Conservation (phyloP, 2,113 vertebrate genomes). For the Gasterosteus nipponicus region DNA sequence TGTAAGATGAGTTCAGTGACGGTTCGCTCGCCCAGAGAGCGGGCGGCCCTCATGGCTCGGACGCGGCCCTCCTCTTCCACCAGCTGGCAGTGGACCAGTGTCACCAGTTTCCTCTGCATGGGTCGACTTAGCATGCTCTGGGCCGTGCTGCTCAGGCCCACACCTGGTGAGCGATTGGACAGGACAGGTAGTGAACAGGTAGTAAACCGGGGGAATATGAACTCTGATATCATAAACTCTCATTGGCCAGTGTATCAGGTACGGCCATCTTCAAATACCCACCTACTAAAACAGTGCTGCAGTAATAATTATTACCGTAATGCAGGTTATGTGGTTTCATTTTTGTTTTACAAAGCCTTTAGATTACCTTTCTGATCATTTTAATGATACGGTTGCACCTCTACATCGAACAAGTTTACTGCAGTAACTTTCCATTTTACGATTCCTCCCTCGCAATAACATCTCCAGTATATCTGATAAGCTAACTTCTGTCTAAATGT, state of each 20-base stretch:
- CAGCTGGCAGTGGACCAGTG: conserved; percentile 96
- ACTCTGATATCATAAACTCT: background rate
- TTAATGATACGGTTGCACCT: background rate
- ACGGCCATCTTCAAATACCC: background rate
- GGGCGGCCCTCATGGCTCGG: conserved; percentile 95
- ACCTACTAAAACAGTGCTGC: background rate
- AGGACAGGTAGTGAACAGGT: background rate
- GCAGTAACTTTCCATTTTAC: background rate
- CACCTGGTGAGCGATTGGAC: conserved; percentile 79
- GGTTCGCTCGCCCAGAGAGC: conserved; percentile 94
- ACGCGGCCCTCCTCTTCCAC: conserved; percentile 98
- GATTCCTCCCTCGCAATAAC: background rate
- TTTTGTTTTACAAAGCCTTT: background rate
- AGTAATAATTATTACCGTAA: background rate
- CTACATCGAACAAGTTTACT: background rate
- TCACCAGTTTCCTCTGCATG: conserved; percentile 98
- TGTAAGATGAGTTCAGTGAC: conserved; percentile 98
- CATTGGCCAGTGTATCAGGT: background rate
- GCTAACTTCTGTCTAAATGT: background rate
- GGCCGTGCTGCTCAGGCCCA: conserved; percentile 93
- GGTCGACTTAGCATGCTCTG: conserved; percentile 97
- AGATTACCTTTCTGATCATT: background rate
- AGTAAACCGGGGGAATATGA: background rate
- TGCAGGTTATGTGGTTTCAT: background rate
- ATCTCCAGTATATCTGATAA: background rate